phyloP scores from a whole-genome alignment of 2,113 vertebrate species.

The Butorides virescens region DNA sequence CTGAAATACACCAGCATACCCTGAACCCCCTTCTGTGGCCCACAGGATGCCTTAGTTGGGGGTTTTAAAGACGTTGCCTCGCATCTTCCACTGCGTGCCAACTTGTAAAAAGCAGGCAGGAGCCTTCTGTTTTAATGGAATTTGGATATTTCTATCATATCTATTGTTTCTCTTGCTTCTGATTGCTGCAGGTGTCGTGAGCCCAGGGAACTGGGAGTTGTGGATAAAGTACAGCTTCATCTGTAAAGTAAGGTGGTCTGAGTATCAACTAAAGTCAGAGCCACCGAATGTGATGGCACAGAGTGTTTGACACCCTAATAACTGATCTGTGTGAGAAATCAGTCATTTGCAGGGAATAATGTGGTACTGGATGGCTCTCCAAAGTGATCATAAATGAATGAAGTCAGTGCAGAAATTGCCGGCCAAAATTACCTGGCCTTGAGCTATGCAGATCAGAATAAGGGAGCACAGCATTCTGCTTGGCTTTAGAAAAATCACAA shows the following conservation, averaged over 20 bases:
- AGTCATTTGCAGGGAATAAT: not conserved
- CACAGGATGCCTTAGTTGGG: not conserved
- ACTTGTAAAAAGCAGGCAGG: not conserved
- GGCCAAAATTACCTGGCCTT: not conserved
- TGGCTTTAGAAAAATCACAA: not conserved
- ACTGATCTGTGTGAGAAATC: not conserved
- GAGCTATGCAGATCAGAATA: not conserved
- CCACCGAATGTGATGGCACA: not conserved
- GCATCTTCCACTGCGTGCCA: not conserved
- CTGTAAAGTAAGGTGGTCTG: not conserved
- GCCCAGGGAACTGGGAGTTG: not conserved
- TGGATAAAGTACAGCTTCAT: not conserved
- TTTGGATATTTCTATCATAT: not conserved
- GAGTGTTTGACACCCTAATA: not conserved
- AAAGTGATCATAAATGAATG: not conserved
- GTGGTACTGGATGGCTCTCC: not conserved
- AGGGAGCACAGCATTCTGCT: not conserved
- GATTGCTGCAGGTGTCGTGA: not conserved
- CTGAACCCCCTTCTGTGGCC: not conserved
- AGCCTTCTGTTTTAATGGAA: not conserved
- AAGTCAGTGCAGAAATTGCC: not conserved
- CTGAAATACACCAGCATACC: not conserved
- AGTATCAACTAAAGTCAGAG: not conserved
- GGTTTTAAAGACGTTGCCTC: not conserved
- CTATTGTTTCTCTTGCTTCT: not conserved